Percentiles rank a stretch among this genome's conserved stretches.
phyloP scores from a whole-genome alignment of 1,140 invertebrate species.

The Trichonephila inaurata region DNA sequence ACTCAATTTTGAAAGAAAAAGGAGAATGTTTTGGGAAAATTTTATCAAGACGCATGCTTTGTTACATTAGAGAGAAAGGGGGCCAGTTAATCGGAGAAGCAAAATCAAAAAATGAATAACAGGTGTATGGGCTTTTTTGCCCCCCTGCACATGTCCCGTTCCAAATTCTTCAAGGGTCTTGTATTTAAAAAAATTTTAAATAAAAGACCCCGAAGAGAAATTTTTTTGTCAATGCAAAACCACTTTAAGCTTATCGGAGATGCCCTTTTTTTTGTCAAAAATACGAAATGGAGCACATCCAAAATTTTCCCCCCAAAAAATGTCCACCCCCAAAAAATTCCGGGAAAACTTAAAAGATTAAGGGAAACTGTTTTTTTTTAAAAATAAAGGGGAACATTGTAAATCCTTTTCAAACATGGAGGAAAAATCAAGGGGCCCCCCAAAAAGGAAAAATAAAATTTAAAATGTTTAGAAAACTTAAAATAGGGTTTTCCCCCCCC shows the following conservation, averaged over 20 bases:
- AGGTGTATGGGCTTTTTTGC: not conserved
- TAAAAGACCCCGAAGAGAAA: too few species aligned
- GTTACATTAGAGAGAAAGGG: slow-evolving; percentile 3
- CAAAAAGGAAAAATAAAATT: too few species aligned
- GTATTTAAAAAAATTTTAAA: too few species aligned
- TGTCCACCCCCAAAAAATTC: not conserved
- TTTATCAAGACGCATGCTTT: not conserved
- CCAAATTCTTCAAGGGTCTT: too few species aligned
- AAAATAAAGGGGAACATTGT: not conserved
- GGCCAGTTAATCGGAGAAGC: not conserved
- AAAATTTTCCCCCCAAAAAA: not conserved
- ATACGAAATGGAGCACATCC: not conserved
- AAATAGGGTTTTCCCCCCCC: too few species aligned
- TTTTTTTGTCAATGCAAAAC: too few species aligned
- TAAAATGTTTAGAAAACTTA: too few species aligned
- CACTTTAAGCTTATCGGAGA: too few species aligned
- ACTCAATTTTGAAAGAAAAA: not conserved
- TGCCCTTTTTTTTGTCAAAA: not conserved
- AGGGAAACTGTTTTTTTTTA: not conserved
- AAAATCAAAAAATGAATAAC: too few species aligned
- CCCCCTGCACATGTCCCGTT: slow-evolving; percentile 19
- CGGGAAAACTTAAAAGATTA: not conserved
- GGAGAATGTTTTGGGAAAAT: not conserved
- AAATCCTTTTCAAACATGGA: not conserved
- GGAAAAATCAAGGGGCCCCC: not conserved